Base-by-base conservation (phyloP, 2,888 invertebrate genomes). In the Macaria notata region DNA sequence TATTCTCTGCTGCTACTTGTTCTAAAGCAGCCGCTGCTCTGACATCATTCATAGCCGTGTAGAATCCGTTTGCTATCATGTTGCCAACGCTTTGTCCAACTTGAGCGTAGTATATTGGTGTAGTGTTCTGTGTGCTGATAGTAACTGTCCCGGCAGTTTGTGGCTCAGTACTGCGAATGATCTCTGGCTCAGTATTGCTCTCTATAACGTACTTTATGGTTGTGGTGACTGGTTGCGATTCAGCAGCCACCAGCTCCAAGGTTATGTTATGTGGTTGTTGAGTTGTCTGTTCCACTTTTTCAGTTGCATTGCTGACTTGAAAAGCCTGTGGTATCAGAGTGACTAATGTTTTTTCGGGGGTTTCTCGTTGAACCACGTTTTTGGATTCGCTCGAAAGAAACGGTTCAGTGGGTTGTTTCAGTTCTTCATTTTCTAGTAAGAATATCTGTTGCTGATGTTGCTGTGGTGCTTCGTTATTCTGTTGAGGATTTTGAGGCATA, bases 1-100 rank as follows among this genome's bases (percentile, higher is more conserved):
- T 90, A 50, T 92, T 92, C 62, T 94, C 93, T 1, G 9, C 5
- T 9, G 30, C n/a, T 5, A 93, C 83, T 57, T 93, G 92, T 0
- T 93, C 93, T 55, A 94, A 72, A 38, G 93, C 92, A 48, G 94
- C 93, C 8, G 94, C 94, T 0, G 93, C 92, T 76, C 94, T 93
- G 31, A 93, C 92, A 63, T 92, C 94, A 9, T 94, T 94, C 36
- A 94, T 80, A 0, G 93, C 92, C 1, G 94, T 91, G 66, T 93
- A 94, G 65, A 93, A 88, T 0, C 86, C 87, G 62, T 83, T 84
- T 1, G 88, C 84, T 43, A 87, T 76, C 42, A 81, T 77, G 63
- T 78, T 80, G 0, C 83, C 86, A 3, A 86, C 79, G 46, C 79
- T 84, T 73, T 83, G 86, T 19, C 87, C 87, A 0, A 92, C 79